Evolutionary conservation across 2,888 invertebrate genomes (phyloP).

Genomic region (Toxonevra muliebris): DNA sequence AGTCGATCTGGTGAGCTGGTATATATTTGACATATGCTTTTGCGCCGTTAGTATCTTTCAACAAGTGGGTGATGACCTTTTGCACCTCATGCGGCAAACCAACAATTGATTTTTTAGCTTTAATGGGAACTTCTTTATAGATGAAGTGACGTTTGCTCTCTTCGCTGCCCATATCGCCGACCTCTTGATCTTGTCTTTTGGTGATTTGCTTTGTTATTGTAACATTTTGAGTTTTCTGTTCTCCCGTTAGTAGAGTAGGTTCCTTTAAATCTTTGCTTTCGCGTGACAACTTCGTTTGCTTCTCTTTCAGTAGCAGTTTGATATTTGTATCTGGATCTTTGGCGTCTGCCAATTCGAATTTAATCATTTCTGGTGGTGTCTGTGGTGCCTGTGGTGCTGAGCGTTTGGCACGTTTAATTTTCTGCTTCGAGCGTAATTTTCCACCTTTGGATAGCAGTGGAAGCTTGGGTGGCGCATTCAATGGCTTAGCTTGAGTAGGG

Average conservation of each 20-base stretch:
- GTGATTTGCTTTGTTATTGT: background rate
- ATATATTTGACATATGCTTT: constrained; percentile 55
- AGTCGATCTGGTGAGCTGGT: constrained; percentile 50
- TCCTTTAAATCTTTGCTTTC: constrained; percentile 34
- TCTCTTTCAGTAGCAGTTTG: constrained; percentile 35
- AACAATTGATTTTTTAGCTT: constrained; percentile 52
- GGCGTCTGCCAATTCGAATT: constrained; percentile 62
- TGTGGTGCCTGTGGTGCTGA: constrained; percentile 8
- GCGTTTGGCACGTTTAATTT: constrained; percentile 24
- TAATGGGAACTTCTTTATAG: constrained; percentile 50
- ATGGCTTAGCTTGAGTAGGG: constrained; percentile 17
- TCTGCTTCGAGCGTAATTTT: constrained; percentile 19
- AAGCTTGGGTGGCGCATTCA: constrained; percentile 17
- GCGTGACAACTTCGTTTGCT: constrained; percentile 37
- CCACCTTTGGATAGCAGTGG: too few species aligned
- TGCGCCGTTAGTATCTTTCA: constrained; percentile 51
- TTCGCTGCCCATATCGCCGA: constrained; percentile 38
- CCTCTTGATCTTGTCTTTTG: background rate
- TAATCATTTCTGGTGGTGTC: constrained; percentile 49
- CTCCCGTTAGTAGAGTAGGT: constrained; percentile 36
- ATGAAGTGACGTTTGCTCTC: constrained; percentile 52
- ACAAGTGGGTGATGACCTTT: constrained; percentile 54
- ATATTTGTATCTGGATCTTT: constrained; percentile 48
- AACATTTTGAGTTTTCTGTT: background rate
- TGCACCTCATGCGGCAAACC: constrained; percentile 57